phyloP scores from a whole-genome alignment of 2,113 vertebrate genomes.

The Gorsachius goisagi region DNA sequence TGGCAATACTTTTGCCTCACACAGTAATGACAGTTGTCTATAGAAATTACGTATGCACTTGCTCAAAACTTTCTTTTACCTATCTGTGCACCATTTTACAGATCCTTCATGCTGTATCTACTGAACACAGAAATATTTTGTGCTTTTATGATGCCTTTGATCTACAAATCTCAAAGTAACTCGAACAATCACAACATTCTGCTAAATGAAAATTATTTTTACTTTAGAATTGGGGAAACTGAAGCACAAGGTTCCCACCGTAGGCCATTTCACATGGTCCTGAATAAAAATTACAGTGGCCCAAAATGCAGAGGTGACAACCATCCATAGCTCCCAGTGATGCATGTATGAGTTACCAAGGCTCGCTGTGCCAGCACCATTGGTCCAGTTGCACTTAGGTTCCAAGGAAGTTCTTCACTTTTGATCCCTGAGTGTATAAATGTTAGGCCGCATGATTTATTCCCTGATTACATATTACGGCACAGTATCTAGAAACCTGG shows the following conservation, averaged over 20 bases:
- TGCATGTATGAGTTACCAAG: neutral
- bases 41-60: neutral
- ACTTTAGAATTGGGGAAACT: neutral
- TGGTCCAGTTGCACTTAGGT: neutral
- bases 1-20: neutral
- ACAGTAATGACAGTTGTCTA: neutral
- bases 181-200: neutral
- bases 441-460: neutral
- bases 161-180: neutral
- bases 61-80: conserved; percentile 8
- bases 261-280: neutral
- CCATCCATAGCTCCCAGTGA: neutral
- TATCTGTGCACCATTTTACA: neutral
- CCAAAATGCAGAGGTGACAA: neutral
- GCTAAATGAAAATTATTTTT: neutral
- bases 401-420: neutral
- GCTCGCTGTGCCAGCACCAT: neutral
- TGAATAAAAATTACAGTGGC: neutral
- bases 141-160: neutral
- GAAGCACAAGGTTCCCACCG: neutral
- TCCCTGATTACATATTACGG: neutral
- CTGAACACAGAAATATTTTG: neutral
- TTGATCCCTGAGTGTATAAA: neutral
- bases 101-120: neutral
- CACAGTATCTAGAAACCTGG: neutral